Percentiles rank a stretch among this genome's conserved stretches.
Evolutionary conservation across 2,888 invertebrate species (phyloP).

Genomic region (Sisyra nigra): DNA sequence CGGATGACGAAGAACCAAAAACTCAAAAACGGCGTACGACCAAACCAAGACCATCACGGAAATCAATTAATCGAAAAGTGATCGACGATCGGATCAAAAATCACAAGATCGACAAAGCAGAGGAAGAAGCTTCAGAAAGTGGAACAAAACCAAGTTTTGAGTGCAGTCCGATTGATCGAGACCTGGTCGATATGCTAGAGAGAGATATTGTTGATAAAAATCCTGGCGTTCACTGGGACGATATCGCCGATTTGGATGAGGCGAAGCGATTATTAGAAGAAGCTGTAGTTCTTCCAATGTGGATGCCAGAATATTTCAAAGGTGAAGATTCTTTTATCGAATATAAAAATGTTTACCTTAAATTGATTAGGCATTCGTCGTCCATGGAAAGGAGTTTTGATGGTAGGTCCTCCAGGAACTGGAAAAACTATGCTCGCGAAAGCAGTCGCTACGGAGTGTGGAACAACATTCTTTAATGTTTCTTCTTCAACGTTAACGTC

Average conservation of each 20-base stretch:
- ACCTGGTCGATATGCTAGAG: slow-evolving; percentile 84
- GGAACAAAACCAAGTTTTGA: slow-evolving; percentile 46
- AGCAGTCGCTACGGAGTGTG: slow-evolving; percentile 80
- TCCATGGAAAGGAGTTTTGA: slow-evolving; percentile 62
- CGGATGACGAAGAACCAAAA: slow-evolving; percentile 19
- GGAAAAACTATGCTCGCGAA: slow-evolving; percentile 72
- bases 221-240: slow-evolving; percentile 68
- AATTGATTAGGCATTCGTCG: slow-evolving; percentile 46
- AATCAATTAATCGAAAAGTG: background rate
- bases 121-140: slow-evolving; percentile 47
- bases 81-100: background rate
- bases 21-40: background rate
- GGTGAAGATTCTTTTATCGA: too few species aligned
- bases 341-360: too few species aligned
- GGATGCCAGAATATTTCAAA: slow-evolving; percentile 81
- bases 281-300: slow-evolving; percentile 71
- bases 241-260: slow-evolving; percentile 56
- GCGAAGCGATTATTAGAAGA: slow-evolving; percentile 67
- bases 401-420: slow-evolving; percentile 55
- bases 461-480: slow-evolving; percentile 77
- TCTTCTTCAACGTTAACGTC: slow-evolving; percentile 75
- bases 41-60: background rate
- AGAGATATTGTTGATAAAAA: slow-evolving; percentile 71
- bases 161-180: slow-evolving; percentile 64
- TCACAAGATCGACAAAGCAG: slow-evolving; percentile 31